A percentile compares a stretch with the other conserved stretches of the same genome.
Evolutionary conservation across 2,888 invertebrate genomes (phyloP).

Genomic region (Cosmopolites sordidus): DNA sequence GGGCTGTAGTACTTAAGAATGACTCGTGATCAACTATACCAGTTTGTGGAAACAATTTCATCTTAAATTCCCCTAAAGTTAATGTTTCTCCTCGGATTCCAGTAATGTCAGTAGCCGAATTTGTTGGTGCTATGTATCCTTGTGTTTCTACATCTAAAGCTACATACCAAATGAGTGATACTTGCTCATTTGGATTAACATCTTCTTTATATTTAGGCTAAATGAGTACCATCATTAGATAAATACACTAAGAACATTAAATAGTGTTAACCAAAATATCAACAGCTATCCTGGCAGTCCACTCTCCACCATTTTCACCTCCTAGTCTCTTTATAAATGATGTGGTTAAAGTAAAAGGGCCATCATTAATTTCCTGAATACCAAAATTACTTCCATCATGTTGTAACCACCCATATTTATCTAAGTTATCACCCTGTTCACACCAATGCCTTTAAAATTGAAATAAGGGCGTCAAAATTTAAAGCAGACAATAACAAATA

Average conservation of each 20-base stretch:
- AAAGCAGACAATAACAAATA: background rate
- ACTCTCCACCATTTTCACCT: slow-evolving; percentile 83
- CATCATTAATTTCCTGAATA: slow-evolving; percentile 81
- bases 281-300: slow-evolving; percentile 81
- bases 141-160: slow-evolving; percentile 72
- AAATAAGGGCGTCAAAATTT: background rate
- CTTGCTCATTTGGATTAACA: slow-evolving; percentile 46
- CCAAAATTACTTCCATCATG: slow-evolving; percentile 94
- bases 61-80: slow-evolving; percentile 68
- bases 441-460: slow-evolving; percentile 77
- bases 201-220: slow-evolving; percentile 25
- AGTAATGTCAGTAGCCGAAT: slow-evolving; percentile 53
- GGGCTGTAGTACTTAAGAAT: slow-evolving; percentile 65
- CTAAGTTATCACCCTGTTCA: slow-evolving; percentile 77
- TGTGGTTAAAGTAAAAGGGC: slow-evolving; percentile 70
- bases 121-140: slow-evolving; percentile 54
- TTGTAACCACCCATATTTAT: slow-evolving; percentile 83
- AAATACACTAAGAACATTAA: background rate
- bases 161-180: slow-evolving; percentile 75
- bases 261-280: slow-evolving; percentile 49
- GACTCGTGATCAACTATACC: slow-evolving; percentile 67
- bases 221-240: background rate
- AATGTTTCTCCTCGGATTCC: slow-evolving; percentile 72
- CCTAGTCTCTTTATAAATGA: slow-evolving; percentile 83
- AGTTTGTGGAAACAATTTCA: slow-evolving; percentile 48